These are phyloP conservation scores for Parauchenoglanis ngamensis DNA, from an alignment of 2,797 vertebrate species.

Conservation along the genomic window DNA sequence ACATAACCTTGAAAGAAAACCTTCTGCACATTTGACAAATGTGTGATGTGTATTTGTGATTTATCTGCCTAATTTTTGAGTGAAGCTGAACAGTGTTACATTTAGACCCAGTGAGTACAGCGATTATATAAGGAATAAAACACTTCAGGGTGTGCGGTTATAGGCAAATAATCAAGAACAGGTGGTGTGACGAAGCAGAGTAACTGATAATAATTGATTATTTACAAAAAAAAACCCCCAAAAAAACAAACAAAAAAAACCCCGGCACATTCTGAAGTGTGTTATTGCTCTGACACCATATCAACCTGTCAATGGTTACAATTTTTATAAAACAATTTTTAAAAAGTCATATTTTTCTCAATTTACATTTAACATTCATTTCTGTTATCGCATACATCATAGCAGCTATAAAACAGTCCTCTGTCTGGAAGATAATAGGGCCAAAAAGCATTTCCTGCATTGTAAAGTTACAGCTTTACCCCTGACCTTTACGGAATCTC, in stretches of 20 bases:
- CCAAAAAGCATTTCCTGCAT: neutral
- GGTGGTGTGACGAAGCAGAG: neutral
- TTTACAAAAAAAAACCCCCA: too few species aligned
- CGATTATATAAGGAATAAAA: neutral
- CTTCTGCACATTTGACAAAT: neutral
- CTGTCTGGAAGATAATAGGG: neutral
- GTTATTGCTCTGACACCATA: neutral
- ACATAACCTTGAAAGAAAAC: neutral
- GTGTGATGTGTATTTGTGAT: neutral
- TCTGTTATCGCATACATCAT: neutral
- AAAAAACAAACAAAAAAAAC: too few species aligned
- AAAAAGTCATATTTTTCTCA: neutral
- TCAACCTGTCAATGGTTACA: neutral
- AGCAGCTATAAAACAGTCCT: neutral
- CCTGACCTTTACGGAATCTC: too few species aligned
- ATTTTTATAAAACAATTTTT: too few species aligned
- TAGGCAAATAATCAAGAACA: neutral
- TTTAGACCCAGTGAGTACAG: too few species aligned
- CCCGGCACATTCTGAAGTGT: neutral
- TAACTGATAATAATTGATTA: neutral
- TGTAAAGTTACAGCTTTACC: neutral
- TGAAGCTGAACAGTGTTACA: too few species aligned
- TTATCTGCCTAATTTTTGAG: neutral
- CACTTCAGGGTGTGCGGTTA: neutral
- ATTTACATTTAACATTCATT: too few species aligned